Evolutionary conservation across 2,113 vertebrate species (phyloP), one percentile per base, ranked within the genome.

Genomic region (Corydoras sp.): DNA sequence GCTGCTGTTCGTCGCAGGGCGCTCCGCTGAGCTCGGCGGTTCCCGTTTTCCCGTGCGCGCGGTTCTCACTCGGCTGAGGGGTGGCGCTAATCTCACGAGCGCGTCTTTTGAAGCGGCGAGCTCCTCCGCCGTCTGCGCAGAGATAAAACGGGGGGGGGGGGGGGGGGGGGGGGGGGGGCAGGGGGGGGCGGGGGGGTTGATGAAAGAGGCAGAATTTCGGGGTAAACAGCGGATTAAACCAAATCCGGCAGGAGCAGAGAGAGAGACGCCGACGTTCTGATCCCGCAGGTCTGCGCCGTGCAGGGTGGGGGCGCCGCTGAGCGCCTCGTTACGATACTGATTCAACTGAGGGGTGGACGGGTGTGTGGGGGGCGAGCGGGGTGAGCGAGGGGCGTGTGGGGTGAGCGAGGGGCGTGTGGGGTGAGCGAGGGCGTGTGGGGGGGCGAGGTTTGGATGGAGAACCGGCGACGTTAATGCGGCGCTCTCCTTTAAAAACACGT

Each of bases 251-350:
- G 53, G 65, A 55, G 65, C 54, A 35, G 14, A 56, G 29, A 67
- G 29, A 55, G 12, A 30, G 55, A 29, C 14, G 24, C 30, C 29
- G 31, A 53, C 10, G 51, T 55, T 32, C 53, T 31, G 32, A 54
- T 67, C 65, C 65, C 50, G 13, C 50, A 32, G 65, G 65, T 67
- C 51, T 35, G 65, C 53, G 15, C 24, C 29, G 30, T 56, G 55
- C 55, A 67, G 55, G 55, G 53, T 67, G 55, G 65, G 31, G 51
- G 65, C 14, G 51, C 65, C 65, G 49, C 53, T 48, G 66, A 75
- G 64, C 69, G 68, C 60, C 59, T 77, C 53, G 67, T 77, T 73
- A 72, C 58, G 53, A 49, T 69, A 68, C 75, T 77, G 72, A 73
- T 77, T 68, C 65, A 63, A 72, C 58, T 72, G 65, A 64, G 70